Evolutionary conservation across 2,113 vertebrate genomes (phyloP), one percentile per base, ranked within the genome.

Genomic region (Trochalopteron elliotii): DNA sequence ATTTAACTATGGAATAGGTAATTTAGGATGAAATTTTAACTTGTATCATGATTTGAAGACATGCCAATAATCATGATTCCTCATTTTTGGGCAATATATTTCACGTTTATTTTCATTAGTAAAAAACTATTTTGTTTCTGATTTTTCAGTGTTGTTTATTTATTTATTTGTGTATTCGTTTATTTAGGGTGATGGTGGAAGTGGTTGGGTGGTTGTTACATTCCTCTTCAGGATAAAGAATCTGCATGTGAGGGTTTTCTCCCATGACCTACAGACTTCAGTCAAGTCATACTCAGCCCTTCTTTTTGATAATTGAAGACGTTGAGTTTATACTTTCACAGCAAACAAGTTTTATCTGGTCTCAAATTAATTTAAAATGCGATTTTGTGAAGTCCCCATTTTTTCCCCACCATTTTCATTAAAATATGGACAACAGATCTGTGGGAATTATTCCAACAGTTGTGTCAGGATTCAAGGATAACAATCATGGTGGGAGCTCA

Each of bases 361-460:
- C 18, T 81, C 30, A 83, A 69, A 61, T 92, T 42, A 94, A 89
- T 74, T 83, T 83, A 22, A 63, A 87, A 61, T 63, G 10, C 15
- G 70, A 35, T 79, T 92, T 89, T 56, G 24, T 69, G 53, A 83
- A 52, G 25, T 53, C 6, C 44, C 47, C 0, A 3, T 42, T 44
- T 96, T 49, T 88, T 74, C 1, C 33, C 31, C 53, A 59, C 55
- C 15, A 31, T 89, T 80, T 13, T 56, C 44, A 55, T 89, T 86
- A 89, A 93, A 95, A 83, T 89, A 31, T 75, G 69, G 83, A 81
- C 76, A 83, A 28, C 91, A 93, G 91, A 96, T 86, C 68, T 64
- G 19, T 80, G 89, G 86, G 69, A 93, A 84, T 63, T 83, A 67
- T 83, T 97, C 89, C 83, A 94, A 59, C 3, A 84, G 15, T 39